Conservation (phyloP, 2,888 invertebrate genomes). For the Lysandra coridon region DNA sequence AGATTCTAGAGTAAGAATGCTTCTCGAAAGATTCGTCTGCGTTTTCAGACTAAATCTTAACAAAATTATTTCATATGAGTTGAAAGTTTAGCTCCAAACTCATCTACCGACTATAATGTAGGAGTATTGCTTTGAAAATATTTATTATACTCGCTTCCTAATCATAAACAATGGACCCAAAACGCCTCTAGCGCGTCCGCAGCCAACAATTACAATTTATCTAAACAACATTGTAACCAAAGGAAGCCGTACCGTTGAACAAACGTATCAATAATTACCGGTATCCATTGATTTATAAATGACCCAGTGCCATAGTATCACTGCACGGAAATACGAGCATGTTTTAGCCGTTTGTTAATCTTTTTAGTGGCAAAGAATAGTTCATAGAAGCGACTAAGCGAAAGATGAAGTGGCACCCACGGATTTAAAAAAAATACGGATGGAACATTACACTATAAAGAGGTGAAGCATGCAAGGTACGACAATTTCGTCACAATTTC, state of each 20-base stretch:
- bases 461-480: too few species aligned
- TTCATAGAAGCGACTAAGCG: background rate
- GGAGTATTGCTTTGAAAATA: background rate
- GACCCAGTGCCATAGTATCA: constrained; percentile 20
- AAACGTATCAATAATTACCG: constrained; percentile 24
- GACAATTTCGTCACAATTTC: too few species aligned
- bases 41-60: too few species aligned
- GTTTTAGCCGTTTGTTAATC: constrained; percentile 20
- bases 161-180: background rate
- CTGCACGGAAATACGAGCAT: background rate
- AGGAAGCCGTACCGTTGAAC: constrained; percentile 16
- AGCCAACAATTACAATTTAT: constrained; percentile 9
- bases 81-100: background rate
- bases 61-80: too few species aligned
- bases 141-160: background rate
- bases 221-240: constrained; percentile 23
- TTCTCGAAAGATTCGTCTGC: too few species aligned
- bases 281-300: background rate
- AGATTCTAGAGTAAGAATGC: too few species aligned
- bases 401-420: background rate
- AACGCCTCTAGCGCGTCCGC: background rate
- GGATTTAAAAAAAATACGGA: too few species aligned
- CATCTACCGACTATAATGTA: too few species aligned
- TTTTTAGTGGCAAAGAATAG: background rate
- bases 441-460: too few species aligned